These are phyloP conservation scores for Motacilla tschutschensis DNA, from an alignment of 2,113 vertebrate genomes.

Conservation along the genomic window DNA sequence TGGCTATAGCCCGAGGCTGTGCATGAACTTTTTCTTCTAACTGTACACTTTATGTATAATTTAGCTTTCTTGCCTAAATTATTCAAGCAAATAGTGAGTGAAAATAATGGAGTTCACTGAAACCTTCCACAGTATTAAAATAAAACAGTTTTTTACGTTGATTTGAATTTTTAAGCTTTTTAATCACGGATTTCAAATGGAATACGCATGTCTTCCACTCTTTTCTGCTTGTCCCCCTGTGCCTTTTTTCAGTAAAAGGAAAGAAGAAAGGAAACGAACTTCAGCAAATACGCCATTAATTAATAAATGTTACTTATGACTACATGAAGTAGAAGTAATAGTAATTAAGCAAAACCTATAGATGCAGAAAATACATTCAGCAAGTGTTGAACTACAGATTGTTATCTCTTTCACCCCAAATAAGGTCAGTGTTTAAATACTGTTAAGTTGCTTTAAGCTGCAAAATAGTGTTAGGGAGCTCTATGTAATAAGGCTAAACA, in stretches of 20 bases:
- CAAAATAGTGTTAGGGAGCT: neutral
- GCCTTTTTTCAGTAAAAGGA: conserved; percentile 58
- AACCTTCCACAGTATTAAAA: conserved; percentile 90
- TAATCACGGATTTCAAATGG: conserved; percentile 82
- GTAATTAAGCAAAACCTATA: conserved; percentile 42
- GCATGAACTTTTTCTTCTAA: conserved; percentile 98
- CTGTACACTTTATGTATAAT: conserved; percentile 99
- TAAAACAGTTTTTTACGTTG: conserved; percentile 90
- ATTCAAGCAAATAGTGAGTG: conserved; percentile 98
- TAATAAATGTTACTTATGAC: conserved; percentile 64
- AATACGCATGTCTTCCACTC: conserved; percentile 72
- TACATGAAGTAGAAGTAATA: conserved; percentile 32
- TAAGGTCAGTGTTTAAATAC: neutral
- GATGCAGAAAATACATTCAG: neutral
- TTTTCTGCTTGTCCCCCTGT: conserved; percentile 57
- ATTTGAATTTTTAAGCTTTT: conserved; percentile 92
- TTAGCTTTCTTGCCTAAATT: conserved; percentile 96
- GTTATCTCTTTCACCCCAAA: neutral
- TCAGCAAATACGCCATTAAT: conserved; percentile 71
- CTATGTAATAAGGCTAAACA: neutral
- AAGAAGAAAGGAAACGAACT: conserved; percentile 60
- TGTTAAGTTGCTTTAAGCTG: neutral
- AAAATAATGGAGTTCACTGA: conserved; percentile 98
- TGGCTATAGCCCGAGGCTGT: conserved; percentile 91
- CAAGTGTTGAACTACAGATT: neutral